Evolutionary conservation across 2,888 invertebrate species (phyloP), one percentile per base, ranked within the genome.

Genomic region (Arenicola marina): DNA sequence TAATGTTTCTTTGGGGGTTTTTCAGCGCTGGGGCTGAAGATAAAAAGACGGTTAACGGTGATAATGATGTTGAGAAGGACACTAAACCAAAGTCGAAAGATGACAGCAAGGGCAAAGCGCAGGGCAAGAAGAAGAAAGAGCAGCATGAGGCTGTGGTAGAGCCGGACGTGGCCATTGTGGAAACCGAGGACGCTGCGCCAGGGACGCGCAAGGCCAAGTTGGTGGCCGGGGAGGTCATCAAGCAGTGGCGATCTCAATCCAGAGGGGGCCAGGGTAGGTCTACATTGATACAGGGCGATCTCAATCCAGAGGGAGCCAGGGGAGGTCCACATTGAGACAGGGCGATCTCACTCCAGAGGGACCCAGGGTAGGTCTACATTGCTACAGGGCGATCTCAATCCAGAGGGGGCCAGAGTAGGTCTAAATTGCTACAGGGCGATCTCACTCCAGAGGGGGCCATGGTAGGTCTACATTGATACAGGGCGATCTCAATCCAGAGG

Each of bases 201-300:
- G 26, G 32, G 1, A 45, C 21, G 38, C 24, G 53, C n/a, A 64
- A 38, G 51, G 62, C 63, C 32, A 70, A 63, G 43, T 43, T 63
- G 53, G 58, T 66, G 34, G 75, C 70, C 18, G 78, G 78, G 55
- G 81, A 82, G 63, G 75, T 81, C 32, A 77, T 80, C 4, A 79
- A 79, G 62, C 76, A 75, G 43, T 82, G 81, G 81, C 79, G 76
- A 55, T 77, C 81, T 18, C 68, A 7, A 28, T 57, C 29, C 11
- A 53, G 53, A 32, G 32, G 53, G 29, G 29, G n/a, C n/a, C n/a
- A n/a, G n/a, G n/a, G n/a, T n/a, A n/a, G n/a, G n/a, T n/a, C n/a
- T n/a, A n/a, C n/a, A n/a, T n/a, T n/a, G n/a, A n/a, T n/a, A n/a
- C n/a, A n/a, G n/a, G 81, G 81, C 79, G 76, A 55, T 77, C 81